Evolutionary conservation across 2,888 invertebrate genomes (phyloP).

Genomic region (Myathropa florea): DNA sequence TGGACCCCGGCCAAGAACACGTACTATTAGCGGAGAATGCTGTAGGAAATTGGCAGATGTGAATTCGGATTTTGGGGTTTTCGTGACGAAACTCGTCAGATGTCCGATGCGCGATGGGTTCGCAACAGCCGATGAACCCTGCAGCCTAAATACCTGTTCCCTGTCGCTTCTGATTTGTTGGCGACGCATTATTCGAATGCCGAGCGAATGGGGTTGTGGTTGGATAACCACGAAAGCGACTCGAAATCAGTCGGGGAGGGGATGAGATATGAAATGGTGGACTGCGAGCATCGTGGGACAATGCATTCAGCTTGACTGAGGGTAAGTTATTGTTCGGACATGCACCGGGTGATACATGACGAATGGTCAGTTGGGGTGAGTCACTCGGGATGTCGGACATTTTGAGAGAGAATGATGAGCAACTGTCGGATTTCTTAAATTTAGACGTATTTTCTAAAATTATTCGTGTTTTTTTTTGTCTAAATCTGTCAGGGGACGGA

Average conservation of each 20-base stretch:
- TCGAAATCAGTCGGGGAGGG: background rate
- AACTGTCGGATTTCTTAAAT: background rate
- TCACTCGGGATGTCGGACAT: background rate
- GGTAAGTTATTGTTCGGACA: conserved; percentile 35
- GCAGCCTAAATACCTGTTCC: conserved; percentile 53
- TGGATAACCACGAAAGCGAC: background rate
- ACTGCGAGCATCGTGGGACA: conserved; percentile 7
- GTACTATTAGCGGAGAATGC: background rate
- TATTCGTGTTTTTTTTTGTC: background rate
- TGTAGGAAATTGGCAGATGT: conserved; percentile 52
- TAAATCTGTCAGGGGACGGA: background rate
- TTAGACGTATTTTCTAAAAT: background rate
- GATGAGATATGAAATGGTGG: conserved; percentile 25
- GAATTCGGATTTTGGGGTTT: conserved; percentile 48
- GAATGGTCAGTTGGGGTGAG: conserved; percentile 16
- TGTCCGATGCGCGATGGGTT: conserved; percentile 1
- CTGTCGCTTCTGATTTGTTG: conserved; percentile 31
- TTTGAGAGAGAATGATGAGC: background rate
- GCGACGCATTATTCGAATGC: conserved; percentile 33
- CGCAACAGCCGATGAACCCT: conserved; percentile 38
- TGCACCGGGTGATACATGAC: conserved; percentile 36
- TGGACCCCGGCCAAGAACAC: conserved; percentile 38
- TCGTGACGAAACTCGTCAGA: conserved; percentile 52
- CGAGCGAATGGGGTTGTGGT: conserved; percentile 25
- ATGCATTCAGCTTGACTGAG: conserved; percentile 7